Evolutionary conservation across 2,797 vertebrate species (phyloP).

Genomic region (Sebastes ruberrimus): DNA sequence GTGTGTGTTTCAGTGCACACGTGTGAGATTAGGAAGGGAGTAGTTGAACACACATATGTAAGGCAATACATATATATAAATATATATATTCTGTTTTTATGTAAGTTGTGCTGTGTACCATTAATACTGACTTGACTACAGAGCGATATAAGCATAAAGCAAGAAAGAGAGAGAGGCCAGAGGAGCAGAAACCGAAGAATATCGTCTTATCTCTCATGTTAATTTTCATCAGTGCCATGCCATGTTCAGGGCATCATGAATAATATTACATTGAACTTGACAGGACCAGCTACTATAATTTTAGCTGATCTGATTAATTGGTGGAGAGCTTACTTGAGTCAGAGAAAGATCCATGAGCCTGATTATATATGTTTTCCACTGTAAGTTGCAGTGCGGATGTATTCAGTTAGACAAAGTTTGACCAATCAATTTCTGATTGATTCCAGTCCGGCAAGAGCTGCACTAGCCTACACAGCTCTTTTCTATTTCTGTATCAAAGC

Average conservation of each 20-base stretch:
- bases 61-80: not conserved
- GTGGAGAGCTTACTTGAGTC: slow-evolving; percentile 10
- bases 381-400: not conserved
- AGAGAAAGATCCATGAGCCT: not conserved
- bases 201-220: slow-evolving; percentile 10
- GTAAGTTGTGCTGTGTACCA: not conserved
- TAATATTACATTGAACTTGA: slow-evolving; percentile 24
- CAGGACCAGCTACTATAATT: slow-evolving; percentile 16
- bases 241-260: slow-evolving; percentile 30
- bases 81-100: not conserved
- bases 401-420: not conserved
- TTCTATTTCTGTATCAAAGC: not conserved
- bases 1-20: not conserved
- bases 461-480: not conserved
- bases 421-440: not conserved
- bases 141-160: not conserved
- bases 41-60: not conserved
- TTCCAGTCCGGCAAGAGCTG: not conserved
- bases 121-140: slow-evolving; percentile 3
- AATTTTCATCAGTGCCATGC: slow-evolving; percentile 4
- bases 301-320: slow-evolving; percentile 43
- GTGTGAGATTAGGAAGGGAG: not conserved
- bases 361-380: not conserved
- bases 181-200: not conserved
- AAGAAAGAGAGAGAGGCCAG: not conserved